These are phyloP conservation scores for Alitta virens DNA, from an alignment of 2,888 invertebrate genomes.

Conservation along the genomic window DNA sequence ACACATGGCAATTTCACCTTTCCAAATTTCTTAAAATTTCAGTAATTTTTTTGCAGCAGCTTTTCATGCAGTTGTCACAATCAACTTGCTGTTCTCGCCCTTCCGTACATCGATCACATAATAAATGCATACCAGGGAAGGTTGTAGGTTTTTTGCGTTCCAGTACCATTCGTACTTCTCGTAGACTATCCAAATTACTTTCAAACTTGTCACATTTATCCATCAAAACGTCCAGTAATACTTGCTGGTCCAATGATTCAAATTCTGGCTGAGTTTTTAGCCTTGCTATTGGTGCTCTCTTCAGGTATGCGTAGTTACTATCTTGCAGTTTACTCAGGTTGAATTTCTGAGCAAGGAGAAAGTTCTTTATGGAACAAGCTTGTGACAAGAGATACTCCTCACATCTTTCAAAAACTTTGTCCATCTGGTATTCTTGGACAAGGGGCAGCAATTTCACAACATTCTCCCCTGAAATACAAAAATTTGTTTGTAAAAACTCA, in stretches of 20 bases:
- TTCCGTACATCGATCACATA: conserved; percentile 29
- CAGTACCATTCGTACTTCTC: conserved; percentile 34
- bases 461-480: conserved; percentile 24
- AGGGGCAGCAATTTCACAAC: conserved; percentile 27
- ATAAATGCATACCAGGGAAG: conserved; percentile 32
- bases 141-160: conserved; percentile 36
- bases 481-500: too few species aligned
- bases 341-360: conserved; percentile 29
- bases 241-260: conserved; percentile 24
- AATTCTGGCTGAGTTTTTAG: conserved; percentile 28
- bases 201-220: conserved; percentile 34
- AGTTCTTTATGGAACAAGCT: conserved; percentile 29
- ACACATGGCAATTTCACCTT: too few species aligned
- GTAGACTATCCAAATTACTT: conserved; percentile 26
- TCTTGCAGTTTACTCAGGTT: conserved; percentile 26
- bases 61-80: conserved; percentile 29
- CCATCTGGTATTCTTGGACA: conserved; percentile 34
- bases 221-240: conserved; percentile 26
- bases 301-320: conserved; percentile 28
- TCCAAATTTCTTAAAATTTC: conserved; percentile 23
- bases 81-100: conserved; percentile 34
- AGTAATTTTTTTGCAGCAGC: conserved; percentile 32
- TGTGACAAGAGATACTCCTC: conserved; percentile 30
- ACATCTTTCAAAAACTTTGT: conserved; percentile 24
- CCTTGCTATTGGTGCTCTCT: conserved; percentile 26